Evolutionary conservation across 2,888 invertebrate genomes (phyloP).

Genomic region (Acrocyrtus sp.): DNA sequence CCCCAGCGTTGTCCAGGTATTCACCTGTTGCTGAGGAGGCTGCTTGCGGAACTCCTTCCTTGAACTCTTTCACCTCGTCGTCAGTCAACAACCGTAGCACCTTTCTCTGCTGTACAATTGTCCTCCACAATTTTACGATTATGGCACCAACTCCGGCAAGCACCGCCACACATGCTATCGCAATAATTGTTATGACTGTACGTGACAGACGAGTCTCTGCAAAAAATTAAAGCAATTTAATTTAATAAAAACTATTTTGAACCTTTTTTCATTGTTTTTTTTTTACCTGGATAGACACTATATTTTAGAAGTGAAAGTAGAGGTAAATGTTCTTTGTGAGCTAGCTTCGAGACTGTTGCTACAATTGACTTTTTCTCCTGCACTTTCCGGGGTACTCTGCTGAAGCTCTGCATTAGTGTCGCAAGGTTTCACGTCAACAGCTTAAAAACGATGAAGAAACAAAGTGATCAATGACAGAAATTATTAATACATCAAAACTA

Average conservation of each 20-base stretch:
- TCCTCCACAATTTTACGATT: neutral
- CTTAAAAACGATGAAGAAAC: too few relatives aligned
- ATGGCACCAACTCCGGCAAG: neutral
- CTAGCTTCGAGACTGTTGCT: too few relatives aligned
- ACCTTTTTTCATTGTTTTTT: neutral
- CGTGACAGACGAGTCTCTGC: too few relatives aligned
- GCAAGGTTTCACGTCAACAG: conserved; percentile 2
- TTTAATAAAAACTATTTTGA: neutral
- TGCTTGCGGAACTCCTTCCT: conserved; percentile 22
- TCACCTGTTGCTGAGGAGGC: neutral
- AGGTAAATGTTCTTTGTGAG: conserved; percentile 10
- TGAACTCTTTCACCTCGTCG: conserved; percentile 32
- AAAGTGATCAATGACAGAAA: too few relatives aligned
- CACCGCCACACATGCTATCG: neutral
- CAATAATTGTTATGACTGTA: neutral
- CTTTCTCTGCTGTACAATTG: conserved; percentile 15
- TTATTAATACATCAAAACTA: neutral
- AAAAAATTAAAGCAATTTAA: neutral
- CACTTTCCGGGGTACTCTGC: neutral
- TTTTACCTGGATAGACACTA: neutral
- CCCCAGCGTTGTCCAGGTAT: neutral
- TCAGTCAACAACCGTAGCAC: conserved; percentile 31
- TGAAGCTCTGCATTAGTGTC: neutral
- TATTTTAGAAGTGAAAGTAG: neutral
- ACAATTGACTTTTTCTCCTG: neutral